Percentiles rank a stretch among this genome's conserved stretches.
Conservation (phyloP, 1,140 invertebrate species). For the Phortica variegata region DNA sequence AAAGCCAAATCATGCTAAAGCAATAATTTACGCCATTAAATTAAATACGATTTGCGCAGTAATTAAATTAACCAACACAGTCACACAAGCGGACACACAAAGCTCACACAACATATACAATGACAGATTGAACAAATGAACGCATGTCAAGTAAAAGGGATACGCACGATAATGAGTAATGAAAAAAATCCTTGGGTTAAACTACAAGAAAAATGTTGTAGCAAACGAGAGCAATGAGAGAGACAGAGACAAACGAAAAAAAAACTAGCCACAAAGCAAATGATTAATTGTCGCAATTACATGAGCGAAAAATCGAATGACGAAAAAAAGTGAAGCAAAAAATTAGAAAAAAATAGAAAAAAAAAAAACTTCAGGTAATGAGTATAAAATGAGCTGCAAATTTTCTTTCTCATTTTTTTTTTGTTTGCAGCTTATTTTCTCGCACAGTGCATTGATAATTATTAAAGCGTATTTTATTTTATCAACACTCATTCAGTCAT, state of each 20-base stretch:
- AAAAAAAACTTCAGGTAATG: no score
- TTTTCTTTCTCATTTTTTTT: no score
- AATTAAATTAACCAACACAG: conserved; percentile 41
- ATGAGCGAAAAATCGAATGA: no score
- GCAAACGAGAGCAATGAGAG: conserved; percentile 4
- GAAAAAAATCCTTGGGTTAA: conserved; percentile 23
- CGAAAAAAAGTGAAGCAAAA: no score
- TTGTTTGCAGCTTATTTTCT: no score
- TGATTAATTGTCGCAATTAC: conserved; percentile 47
- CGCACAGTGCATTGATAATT: no score
- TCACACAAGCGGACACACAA: not conserved
- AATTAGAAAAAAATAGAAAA: no score
- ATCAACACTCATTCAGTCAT: no score
- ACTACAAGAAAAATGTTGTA: no score
- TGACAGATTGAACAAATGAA: not conserved
- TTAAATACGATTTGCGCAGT: conserved; percentile 28
- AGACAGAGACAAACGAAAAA: not conserved
- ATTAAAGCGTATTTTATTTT: no score
- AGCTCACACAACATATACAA: conserved; percentile 10
- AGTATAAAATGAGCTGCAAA: no score
- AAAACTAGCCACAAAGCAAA: conserved; percentile 35
- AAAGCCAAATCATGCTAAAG: conserved; percentile 30
- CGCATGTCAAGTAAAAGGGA: not conserved
- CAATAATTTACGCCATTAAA: conserved; percentile 41
- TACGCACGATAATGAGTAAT: conserved; percentile 27